Evolutionary conservation across 2,888 invertebrate genomes (phyloP).

Genomic region (Rhingia rostrata): DNA sequence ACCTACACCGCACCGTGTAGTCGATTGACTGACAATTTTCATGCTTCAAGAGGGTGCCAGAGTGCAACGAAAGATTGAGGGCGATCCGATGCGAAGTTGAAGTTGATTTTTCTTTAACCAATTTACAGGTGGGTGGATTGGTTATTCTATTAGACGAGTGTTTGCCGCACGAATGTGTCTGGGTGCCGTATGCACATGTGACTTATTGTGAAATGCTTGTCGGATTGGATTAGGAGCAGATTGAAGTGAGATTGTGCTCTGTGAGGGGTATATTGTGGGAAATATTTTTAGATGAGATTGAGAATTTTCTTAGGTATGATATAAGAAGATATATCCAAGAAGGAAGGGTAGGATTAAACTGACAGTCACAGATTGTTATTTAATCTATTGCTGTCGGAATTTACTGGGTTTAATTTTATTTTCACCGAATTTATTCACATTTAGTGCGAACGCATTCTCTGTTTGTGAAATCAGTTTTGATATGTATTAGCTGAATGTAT

Average conservation of each 20-base stretch:
- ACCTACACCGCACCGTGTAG: slow-evolving; percentile 48
- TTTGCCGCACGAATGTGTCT: background rate
- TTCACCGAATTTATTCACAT: too few relatives aligned
- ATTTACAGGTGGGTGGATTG: slow-evolving; percentile 55
- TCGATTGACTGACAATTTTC: slow-evolving; percentile 8
- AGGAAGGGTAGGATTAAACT: too few relatives aligned
- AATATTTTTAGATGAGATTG: too few relatives aligned
- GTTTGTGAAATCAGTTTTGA: too few relatives aligned
- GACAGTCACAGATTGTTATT: too few relatives aligned
- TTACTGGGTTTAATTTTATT: too few relatives aligned
- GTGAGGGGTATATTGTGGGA: background rate
- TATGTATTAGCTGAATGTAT: too few relatives aligned
- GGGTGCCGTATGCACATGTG: slow-evolving; percentile 60
- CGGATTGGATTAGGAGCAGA: slow-evolving; percentile 16
- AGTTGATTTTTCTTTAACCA: slow-evolving; percentile 27
- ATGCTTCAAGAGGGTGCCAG: slow-evolving; percentile 1
- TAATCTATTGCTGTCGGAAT: too few relatives aligned
- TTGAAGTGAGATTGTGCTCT: background rate
- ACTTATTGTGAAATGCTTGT: slow-evolving; percentile 62
- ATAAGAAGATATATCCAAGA: too few relatives aligned
- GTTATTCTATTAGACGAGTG: slow-evolving; percentile 45
- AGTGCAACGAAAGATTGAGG: background rate
- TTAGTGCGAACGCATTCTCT: too few relatives aligned
- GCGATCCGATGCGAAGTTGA: slow-evolving; percentile 52
- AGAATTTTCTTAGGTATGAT: too few relatives aligned